Evolutionary conservation across 1,140 invertebrate genomes (phyloP).

Genomic region (Drosophila bocqueti): DNA sequence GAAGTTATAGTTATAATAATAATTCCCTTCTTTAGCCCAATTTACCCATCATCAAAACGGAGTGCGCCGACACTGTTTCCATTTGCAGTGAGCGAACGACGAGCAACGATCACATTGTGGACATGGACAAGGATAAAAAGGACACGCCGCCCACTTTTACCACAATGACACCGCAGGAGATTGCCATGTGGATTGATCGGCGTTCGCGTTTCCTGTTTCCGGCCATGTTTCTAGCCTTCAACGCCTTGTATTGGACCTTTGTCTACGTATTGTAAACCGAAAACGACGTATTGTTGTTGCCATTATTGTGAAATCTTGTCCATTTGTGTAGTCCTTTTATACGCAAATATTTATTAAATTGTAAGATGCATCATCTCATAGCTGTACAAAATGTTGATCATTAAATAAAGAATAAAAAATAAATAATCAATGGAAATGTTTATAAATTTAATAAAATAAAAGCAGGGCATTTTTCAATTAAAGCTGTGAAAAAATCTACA

Average conservation of each 20-base stretch:
- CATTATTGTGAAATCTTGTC: conserved; percentile 68
- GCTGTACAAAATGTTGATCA: conserved; percentile 53
- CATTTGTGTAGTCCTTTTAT: conserved; percentile 51
- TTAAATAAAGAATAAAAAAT: conserved; percentile 42
- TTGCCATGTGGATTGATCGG: conserved; percentile 93
- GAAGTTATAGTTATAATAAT: background rate
- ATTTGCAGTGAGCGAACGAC: conserved; percentile 63
- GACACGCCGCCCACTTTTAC: conserved; percentile 85
- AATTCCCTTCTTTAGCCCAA: conserved; percentile 45
- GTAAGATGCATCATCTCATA: conserved; percentile 60
- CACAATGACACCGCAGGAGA: conserved; percentile 94
- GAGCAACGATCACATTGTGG: conserved; percentile 69
- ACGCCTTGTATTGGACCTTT: conserved; percentile 94
- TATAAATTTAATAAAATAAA: too few relatives aligned
- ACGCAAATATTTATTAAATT: conserved; percentile 52
- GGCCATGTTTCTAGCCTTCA: conserved; percentile 91
- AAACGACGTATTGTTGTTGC: conserved; percentile 13
- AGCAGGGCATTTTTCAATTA: too few relatives aligned
- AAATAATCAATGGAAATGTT: background rate
- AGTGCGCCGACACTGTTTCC: conserved; percentile 71
- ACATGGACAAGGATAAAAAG: conserved; percentile 73
- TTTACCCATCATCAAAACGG: conserved; percentile 79
- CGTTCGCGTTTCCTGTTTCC: conserved; percentile 92
- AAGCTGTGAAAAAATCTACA: background rate
- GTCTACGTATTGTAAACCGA: conserved; percentile 85